Evolutionary conservation across 2,888 invertebrate species (phyloP), one percentile per base, ranked within the genome.

Genomic region (Lucinisca nassula): DNA sequence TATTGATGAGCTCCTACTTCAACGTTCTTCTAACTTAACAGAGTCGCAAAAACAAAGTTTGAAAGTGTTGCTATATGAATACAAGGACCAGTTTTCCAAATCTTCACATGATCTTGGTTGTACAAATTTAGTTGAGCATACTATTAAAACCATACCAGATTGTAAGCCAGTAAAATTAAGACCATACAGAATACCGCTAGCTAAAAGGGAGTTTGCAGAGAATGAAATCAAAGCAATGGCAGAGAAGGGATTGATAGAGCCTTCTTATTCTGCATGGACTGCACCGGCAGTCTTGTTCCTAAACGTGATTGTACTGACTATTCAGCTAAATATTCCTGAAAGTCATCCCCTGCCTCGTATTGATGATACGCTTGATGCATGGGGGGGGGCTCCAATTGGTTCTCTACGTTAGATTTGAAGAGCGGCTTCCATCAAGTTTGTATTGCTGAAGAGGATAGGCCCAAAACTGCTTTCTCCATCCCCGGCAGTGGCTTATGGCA

Each of bases 271-370:
- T 35, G 82, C 86, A 2, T 90, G 83, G 79, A 67, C 82, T n/a
- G 61, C 82, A 10, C 78, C 78, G 6, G 61, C 84, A 0, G 84
- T 85, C 45, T 90, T 67, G 85, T 87, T 1, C 83, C 72, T 1
- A 90, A 88, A 74, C 76, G 81, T 24, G 82, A 86, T 51, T 79
- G 76, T 21, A 40, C 82, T 14, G 61, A 17, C 84, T 8, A 90
- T 84, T 84, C 67, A 76, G 17, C 49, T 82, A 0, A 70, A 6
- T 6, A 70, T 32, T 27, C 37, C 35, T 70, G 87, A 90, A 17
- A 76, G 76, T 73, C 88, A 89, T 21, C 89, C 84, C 10, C 40
- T 90, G 45, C 87, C 87, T 6, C 76, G 89, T 35, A 85, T 82
- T 35, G 84, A 89, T 21, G 79, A 88, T 14, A 72, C 86, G 2